phyloP scores from a whole-genome alignment of 2,888 invertebrate genomes.

The Drosophila rellima region DNA sequence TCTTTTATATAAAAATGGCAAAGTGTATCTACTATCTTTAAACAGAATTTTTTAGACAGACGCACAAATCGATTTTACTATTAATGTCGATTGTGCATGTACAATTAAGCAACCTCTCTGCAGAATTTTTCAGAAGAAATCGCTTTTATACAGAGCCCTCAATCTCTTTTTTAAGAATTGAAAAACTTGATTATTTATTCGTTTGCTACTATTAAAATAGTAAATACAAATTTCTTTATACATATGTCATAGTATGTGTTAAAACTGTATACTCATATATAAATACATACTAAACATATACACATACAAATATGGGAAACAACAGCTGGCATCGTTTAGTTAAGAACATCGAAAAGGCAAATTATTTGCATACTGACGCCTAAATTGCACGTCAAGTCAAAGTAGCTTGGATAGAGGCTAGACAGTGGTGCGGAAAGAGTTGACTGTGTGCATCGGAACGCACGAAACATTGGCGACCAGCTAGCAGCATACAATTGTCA shows the following conservation, averaged over 20 bases:
- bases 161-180: neutral
- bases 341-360: slow-evolving; percentile 48
- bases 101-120: too few species aligned
- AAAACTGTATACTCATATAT: neutral
- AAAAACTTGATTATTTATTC: neutral
- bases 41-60: too few species aligned
- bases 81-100: too few species aligned
- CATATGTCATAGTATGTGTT: neutral
- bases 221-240: neutral
- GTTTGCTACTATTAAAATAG: neutral
- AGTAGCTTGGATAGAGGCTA: slow-evolving; percentile 48
- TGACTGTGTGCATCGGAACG: slow-evolving; percentile 48
- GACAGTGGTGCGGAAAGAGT: slow-evolving; percentile 57
- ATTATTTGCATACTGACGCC: slow-evolving; percentile 55
- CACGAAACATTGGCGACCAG: slow-evolving; percentile 76
- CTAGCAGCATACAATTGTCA: slow-evolving; percentile 63
- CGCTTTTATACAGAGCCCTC: neutral
- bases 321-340: slow-evolving; percentile 75
- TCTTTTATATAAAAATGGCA: too few species aligned
- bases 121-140: too few species aligned
- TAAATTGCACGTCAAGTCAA: slow-evolving; percentile 48
- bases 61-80: too few species aligned
- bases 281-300: slow-evolving; percentile 1
- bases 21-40: too few species aligned
- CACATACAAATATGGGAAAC: slow-evolving; percentile 17